These are phyloP conservation scores for Vultur gryphus DNA, from an alignment of 2,797 vertebrate species.

Conservation along the genomic window DNA sequence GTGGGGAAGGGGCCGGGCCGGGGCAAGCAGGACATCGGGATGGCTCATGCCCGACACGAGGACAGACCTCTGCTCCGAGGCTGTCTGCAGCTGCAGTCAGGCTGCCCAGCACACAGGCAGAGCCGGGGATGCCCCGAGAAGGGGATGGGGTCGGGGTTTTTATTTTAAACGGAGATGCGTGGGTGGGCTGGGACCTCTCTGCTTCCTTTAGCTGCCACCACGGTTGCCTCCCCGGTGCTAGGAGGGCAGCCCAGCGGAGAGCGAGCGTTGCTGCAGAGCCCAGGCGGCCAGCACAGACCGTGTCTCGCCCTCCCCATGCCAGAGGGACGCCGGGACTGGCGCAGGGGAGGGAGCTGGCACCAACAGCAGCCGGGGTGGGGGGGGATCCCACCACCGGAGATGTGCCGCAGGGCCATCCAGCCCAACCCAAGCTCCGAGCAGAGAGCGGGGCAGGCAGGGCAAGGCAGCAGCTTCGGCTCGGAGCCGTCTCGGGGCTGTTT, in stretches of 20 bases:
- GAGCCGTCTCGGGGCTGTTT: accelerated
- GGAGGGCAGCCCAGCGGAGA: too few species aligned
- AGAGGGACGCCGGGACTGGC: not conserved
- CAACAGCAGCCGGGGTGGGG: not conserved
- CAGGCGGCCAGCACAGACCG: not conserved
- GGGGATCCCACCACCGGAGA: not conserved
- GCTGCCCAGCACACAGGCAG: not conserved
- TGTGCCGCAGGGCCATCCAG: not conserved
- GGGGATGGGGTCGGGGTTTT: not conserved
- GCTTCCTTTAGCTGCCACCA: not conserved
- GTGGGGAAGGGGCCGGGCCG: not conserved
- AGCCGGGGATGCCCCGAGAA: not conserved
- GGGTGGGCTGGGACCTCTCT: not conserved
- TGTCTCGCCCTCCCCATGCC: accelerated
- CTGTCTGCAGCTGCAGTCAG: not conserved
- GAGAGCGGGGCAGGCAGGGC: not conserved
- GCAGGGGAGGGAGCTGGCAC: not conserved
- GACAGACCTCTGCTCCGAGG: not conserved
- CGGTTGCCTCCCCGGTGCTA: accelerated
- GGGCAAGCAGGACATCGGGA: accelerated
- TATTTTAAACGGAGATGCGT: accelerated
- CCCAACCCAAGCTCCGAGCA: not conserved
- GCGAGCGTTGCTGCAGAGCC: accelerated
- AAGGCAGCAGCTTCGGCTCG: not conserved
- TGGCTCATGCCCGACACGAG: accelerated